Base-by-base conservation (phyloP, 2,797 vertebrate genomes). In the Myotis findleyi region DNA sequence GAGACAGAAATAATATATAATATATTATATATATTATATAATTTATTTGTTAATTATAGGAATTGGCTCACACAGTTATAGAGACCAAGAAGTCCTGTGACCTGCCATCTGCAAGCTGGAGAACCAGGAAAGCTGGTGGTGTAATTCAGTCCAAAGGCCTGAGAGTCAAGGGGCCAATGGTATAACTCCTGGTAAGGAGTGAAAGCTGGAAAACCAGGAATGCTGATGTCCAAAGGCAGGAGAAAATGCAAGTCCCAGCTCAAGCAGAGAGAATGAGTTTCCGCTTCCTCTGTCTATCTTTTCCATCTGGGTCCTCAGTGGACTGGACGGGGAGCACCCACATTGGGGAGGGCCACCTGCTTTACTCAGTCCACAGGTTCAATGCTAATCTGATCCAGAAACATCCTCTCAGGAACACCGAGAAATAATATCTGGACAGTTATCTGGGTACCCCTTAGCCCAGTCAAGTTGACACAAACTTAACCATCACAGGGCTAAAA, bases 261-360 rank as follows among this genome's bases (percentile, higher is more conserved):
- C 1, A 2, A n/a, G 75, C 13, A 27, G 82, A 30, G 80, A 27
- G 71, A 17, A n/a, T 20, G 64, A 9, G 12, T 14, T 11, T 2
- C 0, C 10, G 9, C 62, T 11, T 38, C 21, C 3, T 12, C 36
- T 27, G 10, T 12, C 8, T 38, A 4, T 59, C 4, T 18, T 25
- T 49, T 59, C 73, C 30, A 6, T 5, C 27, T 18, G 1, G 13
- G 55, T 14, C 72, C 79, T 51, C 18, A 6, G 5, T 51, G 55
- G 33, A 14, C 1, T 18, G 41, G 27, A 30, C 38, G n/a, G 27
- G 3, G 18, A 53, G 38, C 38, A 55, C 30, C 11, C 13, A 1
- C 88, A 9, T 2, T 30, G 76, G n/a, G 0, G 38, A 71, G 38
- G 30, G 7, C 30, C n/a, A 33, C 9, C 47, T 21, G 57, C 36